Conservation (phyloP, 1,140 invertebrate species). For the Sitodiplosis mosellana region DNA sequence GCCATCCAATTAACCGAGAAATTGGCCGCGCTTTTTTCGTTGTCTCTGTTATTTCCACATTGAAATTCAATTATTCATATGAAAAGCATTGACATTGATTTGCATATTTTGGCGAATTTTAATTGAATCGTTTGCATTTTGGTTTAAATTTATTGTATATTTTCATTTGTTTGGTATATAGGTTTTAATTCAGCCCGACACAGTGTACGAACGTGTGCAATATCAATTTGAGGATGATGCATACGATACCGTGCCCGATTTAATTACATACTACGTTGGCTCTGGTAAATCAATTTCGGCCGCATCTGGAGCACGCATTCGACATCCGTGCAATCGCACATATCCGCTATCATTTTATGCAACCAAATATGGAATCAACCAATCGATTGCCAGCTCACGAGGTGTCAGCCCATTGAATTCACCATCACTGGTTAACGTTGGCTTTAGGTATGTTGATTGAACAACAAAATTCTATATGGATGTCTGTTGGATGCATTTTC, state of each 20-base stretch:
- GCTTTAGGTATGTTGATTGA: conserved; percentile 13
- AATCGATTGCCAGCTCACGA: conserved; percentile 19
- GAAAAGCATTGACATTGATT: too few species aligned
- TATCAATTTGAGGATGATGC: conserved; percentile 89
- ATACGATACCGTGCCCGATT: conserved; percentile 80
- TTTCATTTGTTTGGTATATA: conserved; percentile 30
- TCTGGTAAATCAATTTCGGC: conserved; percentile 71
- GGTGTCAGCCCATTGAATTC: conserved; percentile 18
- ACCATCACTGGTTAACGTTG: conserved; percentile 11
- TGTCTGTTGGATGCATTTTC: too few species aligned
- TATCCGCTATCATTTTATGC: conserved; percentile 35
- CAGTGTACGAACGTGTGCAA: conserved; percentile 76
- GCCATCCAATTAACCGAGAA: too few species aligned
- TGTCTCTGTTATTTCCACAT: too few species aligned
- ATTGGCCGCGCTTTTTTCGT: too few species aligned
- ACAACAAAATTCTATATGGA: too few species aligned
- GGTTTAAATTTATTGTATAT: conserved; percentile 1
- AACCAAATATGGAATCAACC: conserved; percentile 22
- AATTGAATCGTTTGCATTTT: conserved; percentile 3
- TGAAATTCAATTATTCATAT: too few species aligned
- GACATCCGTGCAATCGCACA: conserved; percentile 50
- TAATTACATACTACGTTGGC: conserved; percentile 89
- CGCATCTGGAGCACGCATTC: conserved; percentile 71
- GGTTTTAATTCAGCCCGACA: conserved; percentile 71
- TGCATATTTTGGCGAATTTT: too few species aligned